Conservation (phyloP, 2,888 invertebrate species). For the Drosophila limbata region DNA sequence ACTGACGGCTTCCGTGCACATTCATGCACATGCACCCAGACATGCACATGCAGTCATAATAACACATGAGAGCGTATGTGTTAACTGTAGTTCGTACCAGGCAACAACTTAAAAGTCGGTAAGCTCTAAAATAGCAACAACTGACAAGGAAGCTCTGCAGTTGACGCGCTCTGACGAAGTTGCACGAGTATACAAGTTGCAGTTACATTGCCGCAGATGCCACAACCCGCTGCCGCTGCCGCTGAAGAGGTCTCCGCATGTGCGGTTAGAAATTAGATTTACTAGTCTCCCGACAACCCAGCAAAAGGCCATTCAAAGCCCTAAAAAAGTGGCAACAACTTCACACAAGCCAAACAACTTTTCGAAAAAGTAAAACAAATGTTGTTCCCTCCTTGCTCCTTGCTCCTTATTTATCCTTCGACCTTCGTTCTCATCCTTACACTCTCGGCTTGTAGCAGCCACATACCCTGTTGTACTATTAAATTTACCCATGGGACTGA, state of each 20-base stretch:
- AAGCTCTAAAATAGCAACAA: constrained; percentile 69
- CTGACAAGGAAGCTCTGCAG: constrained; percentile 57
- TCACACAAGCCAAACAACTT: constrained; percentile 59
- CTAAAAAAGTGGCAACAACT: constrained; percentile 65
- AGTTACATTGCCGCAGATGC: constrained; percentile 58
- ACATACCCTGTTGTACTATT: constrained; percentile 63
- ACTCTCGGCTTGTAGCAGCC: neutral
- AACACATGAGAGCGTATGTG: constrained; percentile 5
- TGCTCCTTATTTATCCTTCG: neutral
- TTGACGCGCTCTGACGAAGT: constrained; percentile 69
- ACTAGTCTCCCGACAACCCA: constrained; percentile 58
- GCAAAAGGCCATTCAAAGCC: constrained; percentile 47
- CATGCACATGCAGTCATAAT: neutral
- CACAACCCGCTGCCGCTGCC: constrained; percentile 14
- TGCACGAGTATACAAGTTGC: constrained; percentile 49
- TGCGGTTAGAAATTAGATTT: constrained; percentile 79
- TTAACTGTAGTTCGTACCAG: constrained; percentile 41
- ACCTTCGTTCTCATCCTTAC: neutral
- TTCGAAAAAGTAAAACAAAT: constrained; percentile 69
- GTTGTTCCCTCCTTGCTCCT: constrained; percentile 39
- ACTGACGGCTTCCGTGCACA: constrained; percentile 33
- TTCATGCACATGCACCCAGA: neutral
- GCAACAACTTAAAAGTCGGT: constrained; percentile 73
- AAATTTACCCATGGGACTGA: constrained; percentile 62
- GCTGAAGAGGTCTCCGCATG: constrained; percentile 20